Percentiles rank a stretch among this genome's conserved stretches.
These are phyloP conservation scores for Chrysopilus asiliformis DNA, from an alignment of 2,888 invertebrate species.

Conservation along the genomic window DNA sequence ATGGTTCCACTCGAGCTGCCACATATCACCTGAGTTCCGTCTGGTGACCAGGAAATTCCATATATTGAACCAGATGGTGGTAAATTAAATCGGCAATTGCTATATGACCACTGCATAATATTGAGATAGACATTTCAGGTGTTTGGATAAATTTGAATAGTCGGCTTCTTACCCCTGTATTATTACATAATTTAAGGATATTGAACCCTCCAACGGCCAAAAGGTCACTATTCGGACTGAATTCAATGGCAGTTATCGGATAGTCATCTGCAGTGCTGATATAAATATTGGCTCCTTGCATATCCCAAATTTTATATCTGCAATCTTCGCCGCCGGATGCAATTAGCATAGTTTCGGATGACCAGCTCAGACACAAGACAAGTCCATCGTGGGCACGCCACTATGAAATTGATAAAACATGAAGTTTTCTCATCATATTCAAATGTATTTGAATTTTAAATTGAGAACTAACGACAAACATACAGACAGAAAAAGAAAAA, in stretches of 20 bases:
- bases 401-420: no score
- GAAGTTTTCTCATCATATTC: no score
- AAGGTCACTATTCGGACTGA: conserved; percentile 82
- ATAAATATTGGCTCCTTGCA: conserved; percentile 76
- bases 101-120: conserved; percentile 85
- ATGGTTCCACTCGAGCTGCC: conserved; percentile 90
- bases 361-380: conserved; percentile 89
- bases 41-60: conserved; percentile 82
- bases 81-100: conserved; percentile 59
- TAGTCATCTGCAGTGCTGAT: conserved; percentile 74
- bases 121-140: conserved; percentile 3
- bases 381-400: conserved; percentile 96
- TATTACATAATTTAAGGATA: conserved; percentile 81
- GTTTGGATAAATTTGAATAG: conserved; percentile 1
- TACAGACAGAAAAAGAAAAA: no score
- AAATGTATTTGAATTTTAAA: no score
- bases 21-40: conserved; percentile 89
- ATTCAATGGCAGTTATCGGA: conserved; percentile 81
- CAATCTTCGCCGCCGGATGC: conserved; percentile 96
- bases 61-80: conserved; percentile 82
- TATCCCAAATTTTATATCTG: conserved; percentile 73
- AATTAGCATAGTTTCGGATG: conserved; percentile 77
- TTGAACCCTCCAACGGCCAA: conserved; percentile 91
- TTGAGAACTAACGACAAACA: no score
- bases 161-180: conserved; percentile 72